Conservation (phyloP, 2,797 vertebrate genomes). For the Pantherophis vulpinus region DNA sequence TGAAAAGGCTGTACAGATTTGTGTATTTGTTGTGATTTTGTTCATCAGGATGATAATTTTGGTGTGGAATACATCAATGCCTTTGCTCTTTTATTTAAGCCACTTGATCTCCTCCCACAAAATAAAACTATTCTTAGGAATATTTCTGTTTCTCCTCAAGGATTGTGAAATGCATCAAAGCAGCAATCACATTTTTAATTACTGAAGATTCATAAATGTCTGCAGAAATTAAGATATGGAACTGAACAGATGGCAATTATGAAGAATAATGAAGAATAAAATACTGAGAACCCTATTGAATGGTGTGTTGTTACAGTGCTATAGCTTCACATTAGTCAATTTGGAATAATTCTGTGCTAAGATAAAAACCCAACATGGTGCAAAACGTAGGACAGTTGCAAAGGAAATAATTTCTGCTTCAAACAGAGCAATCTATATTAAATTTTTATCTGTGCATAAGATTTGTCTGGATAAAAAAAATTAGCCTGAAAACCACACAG, state of each 20-base stretch:
- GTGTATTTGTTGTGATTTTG: not conserved
- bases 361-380: not conserved
- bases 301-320: constrained; percentile 74
- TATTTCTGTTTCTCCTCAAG: not conserved
- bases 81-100: not conserved
- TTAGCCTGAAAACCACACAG: not conserved
- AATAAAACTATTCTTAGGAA: not conserved
- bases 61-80: not conserved
- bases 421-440: not conserved
- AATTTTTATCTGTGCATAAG: not conserved
- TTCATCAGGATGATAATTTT: not conserved
- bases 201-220: constrained; percentile 64
- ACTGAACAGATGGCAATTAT: constrained; percentile 44
- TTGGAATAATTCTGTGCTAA: not conserved
- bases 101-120: not conserved
- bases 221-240: constrained; percentile 76
- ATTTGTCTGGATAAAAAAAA: not conserved
- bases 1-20: not conserved
- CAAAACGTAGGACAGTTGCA: not conserved
- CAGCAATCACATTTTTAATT: constrained; percentile 68
- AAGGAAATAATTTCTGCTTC: not conserved
- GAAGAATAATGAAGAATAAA: constrained; percentile 53
- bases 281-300: constrained; percentile 82
- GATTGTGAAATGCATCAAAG: constrained; percentile 61
- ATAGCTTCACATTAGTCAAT: constrained; percentile 68